Conservation (phyloP, 2,888 invertebrate genomes). For the Phania funesta region DNA sequence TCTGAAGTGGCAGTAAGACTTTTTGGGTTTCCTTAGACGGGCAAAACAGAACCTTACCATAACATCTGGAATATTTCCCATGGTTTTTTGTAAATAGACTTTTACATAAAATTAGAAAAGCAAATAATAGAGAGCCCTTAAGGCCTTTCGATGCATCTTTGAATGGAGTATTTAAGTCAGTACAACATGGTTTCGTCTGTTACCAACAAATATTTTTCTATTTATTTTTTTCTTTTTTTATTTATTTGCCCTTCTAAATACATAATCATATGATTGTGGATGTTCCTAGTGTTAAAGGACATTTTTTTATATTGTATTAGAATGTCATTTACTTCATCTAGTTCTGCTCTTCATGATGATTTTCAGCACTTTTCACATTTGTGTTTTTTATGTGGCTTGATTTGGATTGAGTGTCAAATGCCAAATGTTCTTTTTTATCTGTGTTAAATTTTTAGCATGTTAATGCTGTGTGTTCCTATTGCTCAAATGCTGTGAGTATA, state of each 20-base stretch:
- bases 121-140: too few species aligned
- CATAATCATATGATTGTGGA: too few species aligned
- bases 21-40: too few species aligned
- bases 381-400: slow-evolving; percentile 6
- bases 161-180: too few species aligned
- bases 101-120: too few species aligned
- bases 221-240: background rate
- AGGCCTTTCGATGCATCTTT: too few species aligned
- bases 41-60: too few species aligned
- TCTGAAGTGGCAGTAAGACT: too few species aligned
- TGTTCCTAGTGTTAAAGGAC: background rate
- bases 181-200: too few species aligned
- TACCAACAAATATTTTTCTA: too few species aligned
- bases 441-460: slow-evolving; percentile 45
- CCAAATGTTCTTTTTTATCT: slow-evolving; percentile 59
- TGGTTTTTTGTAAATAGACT: too few species aligned
- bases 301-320: slow-evolving; percentile 37
- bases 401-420: slow-evolving; percentile 61
- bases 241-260: background rate
- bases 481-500: background rate
- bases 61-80: too few species aligned
- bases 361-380: slow-evolving; percentile 22
- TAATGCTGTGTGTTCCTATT: slow-evolving; percentile 49
- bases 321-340: slow-evolving; percentile 29
- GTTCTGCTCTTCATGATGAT: slow-evolving; percentile 1